A percentile compares a stretch with the other conserved stretches of the same genome.
Conservation (phyloP, 2,888 invertebrate genomes). For the Augochlorella aurata region DNA sequence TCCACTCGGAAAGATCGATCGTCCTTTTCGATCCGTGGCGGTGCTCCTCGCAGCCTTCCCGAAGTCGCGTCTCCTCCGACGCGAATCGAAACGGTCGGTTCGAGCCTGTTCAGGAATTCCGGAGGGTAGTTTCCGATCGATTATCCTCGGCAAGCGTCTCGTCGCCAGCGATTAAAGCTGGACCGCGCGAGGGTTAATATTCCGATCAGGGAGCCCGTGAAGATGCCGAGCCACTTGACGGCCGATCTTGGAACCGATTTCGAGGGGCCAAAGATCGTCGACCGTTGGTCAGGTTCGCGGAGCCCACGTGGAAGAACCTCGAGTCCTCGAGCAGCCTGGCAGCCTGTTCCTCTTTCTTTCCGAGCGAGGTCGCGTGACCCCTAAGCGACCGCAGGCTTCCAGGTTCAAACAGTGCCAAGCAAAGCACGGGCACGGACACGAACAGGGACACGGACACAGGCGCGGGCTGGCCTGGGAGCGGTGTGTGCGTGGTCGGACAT, state of each 20-base stretch:
- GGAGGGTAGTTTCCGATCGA: too few species aligned
- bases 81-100: neutral
- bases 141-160: too few species aligned
- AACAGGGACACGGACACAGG: neutral
- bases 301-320: conserved; percentile 43
- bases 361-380: conserved; percentile 72
- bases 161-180: too few species aligned
- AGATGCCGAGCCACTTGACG: conserved; percentile 28
- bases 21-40: conserved; percentile 3
- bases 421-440: neutral
- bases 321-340: conserved; percentile 25
- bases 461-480: conserved; percentile 11
- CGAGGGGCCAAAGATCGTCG: conserved; percentile 47
- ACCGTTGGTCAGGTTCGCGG: conserved; percentile 51
- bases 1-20: conserved; percentile 41
- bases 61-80: neutral
- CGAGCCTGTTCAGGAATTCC: too few species aligned
- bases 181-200: neutral
- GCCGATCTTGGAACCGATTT: conserved; percentile 52
- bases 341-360: conserved; percentile 63
- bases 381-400: conserved; percentile 68
- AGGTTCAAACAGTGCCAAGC: conserved; percentile 55
- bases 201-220: conserved; percentile 22
- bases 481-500: conserved; percentile 54
- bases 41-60: neutral